Evolutionary conservation across 2,113 vertebrate species (phyloP).

Genomic region (Scomber japonicus): DNA sequence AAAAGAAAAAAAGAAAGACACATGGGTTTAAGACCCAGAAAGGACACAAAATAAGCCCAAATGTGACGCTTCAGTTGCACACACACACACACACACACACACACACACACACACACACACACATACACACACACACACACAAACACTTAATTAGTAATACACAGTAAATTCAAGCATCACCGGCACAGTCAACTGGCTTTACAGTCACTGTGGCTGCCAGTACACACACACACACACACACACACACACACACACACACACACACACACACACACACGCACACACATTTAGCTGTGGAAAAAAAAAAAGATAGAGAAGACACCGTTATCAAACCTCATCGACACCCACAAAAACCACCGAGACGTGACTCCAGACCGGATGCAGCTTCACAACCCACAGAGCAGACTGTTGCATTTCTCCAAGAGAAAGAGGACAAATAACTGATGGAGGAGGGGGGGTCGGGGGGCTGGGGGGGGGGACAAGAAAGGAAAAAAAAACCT

Average conservation of each 20-base stretch:
- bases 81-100: not conserved
- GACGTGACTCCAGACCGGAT: conserved; percentile 36
- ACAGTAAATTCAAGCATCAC: conserved; percentile 46
- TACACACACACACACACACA: conserved; percentile 29
- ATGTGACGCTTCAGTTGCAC: conserved; percentile 58
- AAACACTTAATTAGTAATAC: conserved; percentile 20
- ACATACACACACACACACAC: conserved; percentile 17
- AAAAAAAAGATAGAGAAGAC: conserved; percentile 30
- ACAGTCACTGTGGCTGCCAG: conserved; percentile 36
- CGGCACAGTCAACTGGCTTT: conserved; percentile 24
- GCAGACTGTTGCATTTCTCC: conserved; percentile 35
- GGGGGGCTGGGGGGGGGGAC: fast-evolving
- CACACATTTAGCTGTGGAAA: conserved; percentile 20
- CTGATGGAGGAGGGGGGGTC: not conserved
- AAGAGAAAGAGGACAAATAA: conserved; percentile 25
- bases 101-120: conserved; percentile 17
- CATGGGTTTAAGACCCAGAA: conserved; percentile 15
- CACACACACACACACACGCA: conserved; percentile 10
- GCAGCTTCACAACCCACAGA: conserved; percentile 33
- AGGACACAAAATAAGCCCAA: conserved; percentile 32
- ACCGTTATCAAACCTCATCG: conserved; percentile 40
- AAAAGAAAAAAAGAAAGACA: conserved; percentile 6
- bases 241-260: conserved; percentile 24
- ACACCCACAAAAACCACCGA: conserved; percentile 20
- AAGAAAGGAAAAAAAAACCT: not conserved